These are phyloP conservation scores for Dipodomys stephensi DNA, from an alignment of 2,113 vertebrate genomes.

Conservation along the genomic window DNA sequence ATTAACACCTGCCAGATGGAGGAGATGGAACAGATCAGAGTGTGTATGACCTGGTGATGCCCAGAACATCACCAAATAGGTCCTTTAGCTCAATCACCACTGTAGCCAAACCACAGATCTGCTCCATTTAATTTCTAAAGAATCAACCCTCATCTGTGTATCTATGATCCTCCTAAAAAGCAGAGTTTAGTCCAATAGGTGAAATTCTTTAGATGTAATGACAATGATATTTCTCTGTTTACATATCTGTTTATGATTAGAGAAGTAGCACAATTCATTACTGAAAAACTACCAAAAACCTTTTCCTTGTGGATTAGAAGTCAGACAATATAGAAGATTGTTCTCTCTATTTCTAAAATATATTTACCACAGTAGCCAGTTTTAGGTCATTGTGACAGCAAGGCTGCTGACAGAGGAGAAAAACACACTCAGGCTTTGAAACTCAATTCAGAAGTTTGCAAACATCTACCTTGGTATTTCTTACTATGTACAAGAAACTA, in stretches of 20 bases:
- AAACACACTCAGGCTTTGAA: neutral
- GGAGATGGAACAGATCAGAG: neutral
- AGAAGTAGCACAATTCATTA: neutral
- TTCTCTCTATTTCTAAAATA: neutral
- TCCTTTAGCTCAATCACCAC: neutral
- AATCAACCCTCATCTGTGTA: neutral
- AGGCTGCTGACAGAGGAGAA: neutral
- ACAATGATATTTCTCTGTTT: neutral
- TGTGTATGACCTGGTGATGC: fast-evolving
- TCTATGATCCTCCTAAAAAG: neutral
- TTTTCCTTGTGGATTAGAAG: neutral
- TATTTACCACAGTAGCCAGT: neutral
- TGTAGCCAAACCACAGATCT: neutral
- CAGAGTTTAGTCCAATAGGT: neutral
- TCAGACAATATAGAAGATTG: neutral
- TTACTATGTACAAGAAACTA: neutral
- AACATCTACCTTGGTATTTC: neutral
- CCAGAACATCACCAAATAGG: neutral
- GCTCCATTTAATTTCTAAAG: neutral
- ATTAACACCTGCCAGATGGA: neutral
- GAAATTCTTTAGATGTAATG: neutral
- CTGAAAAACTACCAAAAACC: neutral
- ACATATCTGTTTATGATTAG: neutral
- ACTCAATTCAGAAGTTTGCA: neutral
- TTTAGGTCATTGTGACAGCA: neutral